Evolutionary conservation across 2,888 invertebrate species (phyloP), one percentile per base, ranked within the genome.

Genomic region (Platypus cylindrus): DNA sequence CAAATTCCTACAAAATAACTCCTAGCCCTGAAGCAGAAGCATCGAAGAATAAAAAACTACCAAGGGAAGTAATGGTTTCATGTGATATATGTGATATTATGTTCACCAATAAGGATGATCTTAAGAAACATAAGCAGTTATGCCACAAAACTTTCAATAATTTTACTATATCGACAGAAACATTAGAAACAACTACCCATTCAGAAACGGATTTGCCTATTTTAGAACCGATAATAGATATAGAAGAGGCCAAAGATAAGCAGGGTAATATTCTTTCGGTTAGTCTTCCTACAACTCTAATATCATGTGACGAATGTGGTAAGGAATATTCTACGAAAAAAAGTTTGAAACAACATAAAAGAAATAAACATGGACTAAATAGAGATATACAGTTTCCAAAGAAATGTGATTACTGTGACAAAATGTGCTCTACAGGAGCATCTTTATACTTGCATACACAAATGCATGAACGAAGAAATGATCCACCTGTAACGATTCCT

Each of bases 41-140:
- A 5, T n/a, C n/a, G n/a, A n/a, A n/a, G n/a, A 14, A 15, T 4
- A 31, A 36, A 8, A 26, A 69, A 43, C 65, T 69, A 0, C 62
- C 62, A 3, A 55, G 55, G 1, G 51, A 59, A 1, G 27, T 43
- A 1, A 66, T 67, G 46, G 64, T 68, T 44, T 66, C 63, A 48
- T 76, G 76, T 41, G 65, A 68, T 12, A 60, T 69, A 17, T 78
- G 78, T 48, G 67, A 71, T 31, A 65, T 71, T 40, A 63, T 65
- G 9, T 75, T 77, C 49, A 69, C 67, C 44, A 68, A 67, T 7
- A 51, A 55, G 32, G 51, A 52, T n/a, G 57, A 58, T 30, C 38
- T 60, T 7, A 43, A 47, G 11, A 44, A 47, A 23, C 62, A 62
- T 36, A 52, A 54, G 32, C 27, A 48, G 3, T 38, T 65, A 3